Conservation (phyloP, 2,888 invertebrate genomes). For the Lasioglossum figueresi region DNA sequence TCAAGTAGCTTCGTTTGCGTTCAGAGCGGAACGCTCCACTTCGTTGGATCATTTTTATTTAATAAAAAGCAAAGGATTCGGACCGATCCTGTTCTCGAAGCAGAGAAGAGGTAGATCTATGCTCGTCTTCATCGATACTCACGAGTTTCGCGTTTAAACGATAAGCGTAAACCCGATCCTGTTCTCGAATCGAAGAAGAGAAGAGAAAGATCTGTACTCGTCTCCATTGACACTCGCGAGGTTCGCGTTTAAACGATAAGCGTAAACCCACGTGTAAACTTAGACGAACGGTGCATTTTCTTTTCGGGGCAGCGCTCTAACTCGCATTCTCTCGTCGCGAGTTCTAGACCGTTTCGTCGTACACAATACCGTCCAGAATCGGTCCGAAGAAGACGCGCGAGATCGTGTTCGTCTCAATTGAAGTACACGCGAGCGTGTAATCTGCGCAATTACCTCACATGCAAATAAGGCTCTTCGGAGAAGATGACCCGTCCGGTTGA, state of each 20-base stretch:
- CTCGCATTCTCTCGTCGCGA: background rate
- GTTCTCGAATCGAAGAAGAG: no score
- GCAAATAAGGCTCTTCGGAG: slow-evolving; percentile 72
- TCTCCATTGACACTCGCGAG: background rate
- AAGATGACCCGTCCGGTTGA: slow-evolving; percentile 72
- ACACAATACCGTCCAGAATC: slow-evolving; percentile 13
- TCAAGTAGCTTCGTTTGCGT: background rate
- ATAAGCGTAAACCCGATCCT: no score
- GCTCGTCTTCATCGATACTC: background rate
- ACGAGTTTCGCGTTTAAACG: background rate
- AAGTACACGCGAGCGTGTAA: slow-evolving; percentile 68
- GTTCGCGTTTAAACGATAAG: background rate
- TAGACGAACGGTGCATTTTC: background rate
- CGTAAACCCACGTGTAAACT: no score
- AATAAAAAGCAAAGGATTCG: no score
- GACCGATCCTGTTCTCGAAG: background rate
- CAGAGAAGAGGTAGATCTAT: no score
- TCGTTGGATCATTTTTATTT: background rate
- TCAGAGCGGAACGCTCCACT: slow-evolving; percentile 1
- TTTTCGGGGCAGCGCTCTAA: background rate
- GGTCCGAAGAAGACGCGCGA: slow-evolving; percentile 43
- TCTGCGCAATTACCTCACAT: slow-evolving; percentile 76
- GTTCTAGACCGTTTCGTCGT: background rate
- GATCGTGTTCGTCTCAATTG: slow-evolving; percentile 44
- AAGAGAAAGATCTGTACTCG: no score